A percentile compares a stretch with the other conserved stretches of the same genome.
Conservation (phyloP, 2,113 vertebrate species). For the Rana temporaria region DNA sequence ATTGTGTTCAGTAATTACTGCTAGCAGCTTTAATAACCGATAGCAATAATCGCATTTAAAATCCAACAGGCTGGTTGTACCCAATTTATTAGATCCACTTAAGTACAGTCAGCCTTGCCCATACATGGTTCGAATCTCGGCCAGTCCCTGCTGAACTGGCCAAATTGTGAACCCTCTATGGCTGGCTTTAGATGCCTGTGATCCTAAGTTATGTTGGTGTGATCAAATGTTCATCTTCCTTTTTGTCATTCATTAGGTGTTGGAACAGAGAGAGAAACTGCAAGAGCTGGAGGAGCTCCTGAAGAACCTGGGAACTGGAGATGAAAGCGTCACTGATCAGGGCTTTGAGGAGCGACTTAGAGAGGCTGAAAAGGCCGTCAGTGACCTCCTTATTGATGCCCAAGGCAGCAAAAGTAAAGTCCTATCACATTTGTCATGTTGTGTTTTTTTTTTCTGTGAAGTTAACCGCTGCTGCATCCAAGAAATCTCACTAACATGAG, state of each 20-base stretch:
- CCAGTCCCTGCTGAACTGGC: too few species aligned
- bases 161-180: too few species aligned
- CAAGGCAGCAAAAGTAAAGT: constrained; percentile 87
- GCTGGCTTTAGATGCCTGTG: too few species aligned
- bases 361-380: constrained; percentile 87
- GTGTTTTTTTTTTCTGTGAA: background rate
- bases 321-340: constrained; percentile 84
- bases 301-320: constrained; percentile 83
- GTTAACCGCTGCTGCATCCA: background rate
- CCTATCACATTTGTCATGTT: background rate
- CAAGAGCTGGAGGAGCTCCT: constrained; percentile 89
- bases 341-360: constrained; percentile 92
- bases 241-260: constrained; percentile 73
- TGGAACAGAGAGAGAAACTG: constrained; percentile 89
- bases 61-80: too few species aligned
- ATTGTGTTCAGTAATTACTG: too few species aligned
- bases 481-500: constrained; percentile 11
- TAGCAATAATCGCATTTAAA: too few species aligned
- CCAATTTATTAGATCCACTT: too few species aligned
- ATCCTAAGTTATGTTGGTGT: too few species aligned
- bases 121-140: too few species aligned
- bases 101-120: too few species aligned
- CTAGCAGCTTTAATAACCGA: too few species aligned
- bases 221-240: too few species aligned
- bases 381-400: constrained; percentile 86